Evolutionary conservation across 1,140 invertebrate genomes (phyloP).

Genomic region (Bombus sylvicola): DNA sequence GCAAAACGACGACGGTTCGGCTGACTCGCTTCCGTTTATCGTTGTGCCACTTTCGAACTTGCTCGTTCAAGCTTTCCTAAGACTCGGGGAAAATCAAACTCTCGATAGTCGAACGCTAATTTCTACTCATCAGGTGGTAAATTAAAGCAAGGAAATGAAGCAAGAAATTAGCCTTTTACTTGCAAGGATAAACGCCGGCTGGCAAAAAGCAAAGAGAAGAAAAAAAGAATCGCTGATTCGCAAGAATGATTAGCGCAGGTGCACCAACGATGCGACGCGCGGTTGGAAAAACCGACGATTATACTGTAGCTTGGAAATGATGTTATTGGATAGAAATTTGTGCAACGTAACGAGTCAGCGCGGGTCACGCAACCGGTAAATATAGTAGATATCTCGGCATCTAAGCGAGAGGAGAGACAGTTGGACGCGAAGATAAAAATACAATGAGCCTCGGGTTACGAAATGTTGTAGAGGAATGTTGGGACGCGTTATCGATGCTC

Average conservation of each 20-base stretch:
- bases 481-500: no score
- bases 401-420: conserved; percentile 14
- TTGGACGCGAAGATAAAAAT: conserved; percentile 20
- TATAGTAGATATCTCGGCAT: conserved; percentile 11
- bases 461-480: not conserved
- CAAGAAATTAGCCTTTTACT: not conserved
- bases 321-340: conserved; percentile 19
- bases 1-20: no score
- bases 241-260: not conserved
- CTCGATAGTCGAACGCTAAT: not conserved
- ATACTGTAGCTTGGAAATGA: conserved; percentile 1
- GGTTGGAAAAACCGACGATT: conserved; percentile 25
- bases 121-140: not conserved
- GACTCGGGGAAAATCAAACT: no score
- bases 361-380: conserved; percentile 32
- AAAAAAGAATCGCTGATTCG: not conserved
- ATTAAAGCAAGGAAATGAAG: not conserved
- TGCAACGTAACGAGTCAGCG: conserved; percentile 14
- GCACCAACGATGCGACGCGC: no score
- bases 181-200: not conserved
- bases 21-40: no score
- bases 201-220: not conserved
- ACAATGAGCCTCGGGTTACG: not conserved
- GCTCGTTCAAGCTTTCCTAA: no score
- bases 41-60: no score